Evolutionary conservation across 2,797 vertebrate genomes (phyloP).

Genomic region (Falco novaeseelandiae): DNA sequence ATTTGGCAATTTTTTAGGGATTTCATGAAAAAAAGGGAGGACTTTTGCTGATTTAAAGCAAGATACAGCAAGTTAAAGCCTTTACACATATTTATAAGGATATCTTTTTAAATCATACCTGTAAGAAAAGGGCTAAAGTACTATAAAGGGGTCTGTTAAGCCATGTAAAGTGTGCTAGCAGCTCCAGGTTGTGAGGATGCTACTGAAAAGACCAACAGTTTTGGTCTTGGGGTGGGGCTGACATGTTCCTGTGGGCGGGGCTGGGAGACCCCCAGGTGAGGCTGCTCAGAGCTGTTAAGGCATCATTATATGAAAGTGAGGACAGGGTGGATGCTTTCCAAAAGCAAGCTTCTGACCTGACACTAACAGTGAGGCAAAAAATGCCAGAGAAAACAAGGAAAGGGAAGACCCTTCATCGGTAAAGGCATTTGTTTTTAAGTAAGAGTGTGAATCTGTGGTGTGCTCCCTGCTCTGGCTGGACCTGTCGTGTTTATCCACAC

Average conservation of each 20-base stretch:
- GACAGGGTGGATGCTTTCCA: fast-evolving
- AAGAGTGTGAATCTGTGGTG: too few relatives aligned
- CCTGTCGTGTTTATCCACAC: fast-evolving
- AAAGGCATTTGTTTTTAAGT: background rate
- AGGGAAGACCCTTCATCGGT: fast-evolving
- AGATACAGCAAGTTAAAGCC: background rate
- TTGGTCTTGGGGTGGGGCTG: background rate
- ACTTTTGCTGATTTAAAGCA: background rate
- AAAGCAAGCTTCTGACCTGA: background rate
- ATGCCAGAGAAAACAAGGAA: fast-evolving
- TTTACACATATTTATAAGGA: background rate
- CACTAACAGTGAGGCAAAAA: fast-evolving
- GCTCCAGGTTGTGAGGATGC: background rate
- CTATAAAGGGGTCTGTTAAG: background rate
- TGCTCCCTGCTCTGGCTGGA: background rate
- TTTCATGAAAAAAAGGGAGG: background rate
- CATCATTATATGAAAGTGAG: background rate
- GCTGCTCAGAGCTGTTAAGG: background rate
- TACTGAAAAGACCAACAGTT: background rate
- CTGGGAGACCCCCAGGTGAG: background rate
- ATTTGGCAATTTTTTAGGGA: background rate
- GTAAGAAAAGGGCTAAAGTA: background rate
- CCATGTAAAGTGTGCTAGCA: background rate
- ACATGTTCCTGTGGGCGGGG: fast-evolving
- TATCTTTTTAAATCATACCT: background rate